Evolutionary conservation across 1,140 invertebrate genomes (phyloP).

Genomic region (Eriocheir sinensis): DNA sequence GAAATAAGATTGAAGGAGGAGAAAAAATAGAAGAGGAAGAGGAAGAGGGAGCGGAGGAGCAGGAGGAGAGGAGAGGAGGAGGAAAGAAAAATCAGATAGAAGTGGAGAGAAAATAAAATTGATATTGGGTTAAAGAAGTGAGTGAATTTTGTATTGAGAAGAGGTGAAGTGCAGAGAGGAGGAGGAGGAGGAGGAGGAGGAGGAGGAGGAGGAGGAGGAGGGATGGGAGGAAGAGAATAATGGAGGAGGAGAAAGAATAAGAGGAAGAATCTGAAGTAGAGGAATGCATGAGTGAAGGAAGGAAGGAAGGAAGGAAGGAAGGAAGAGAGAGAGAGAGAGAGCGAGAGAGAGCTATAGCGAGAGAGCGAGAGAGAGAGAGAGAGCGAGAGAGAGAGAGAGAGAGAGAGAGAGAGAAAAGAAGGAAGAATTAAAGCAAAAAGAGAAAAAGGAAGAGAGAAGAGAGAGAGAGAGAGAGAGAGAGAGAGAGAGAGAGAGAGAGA

Average conservation of each 20-base stretch:
- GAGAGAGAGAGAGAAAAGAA: too few relatives aligned
- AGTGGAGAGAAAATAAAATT: neutral
- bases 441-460: neutral
- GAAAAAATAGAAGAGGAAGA: neutral
- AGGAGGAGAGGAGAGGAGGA: neutral
- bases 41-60: neutral
- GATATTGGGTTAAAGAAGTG: neutral
- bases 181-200: neutral
- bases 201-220: constrained; percentile 30
- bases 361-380: too few relatives aligned
- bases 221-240: neutral
- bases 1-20: too few relatives aligned
- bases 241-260: too few relatives aligned
- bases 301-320: too few relatives aligned
- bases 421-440: too few relatives aligned
- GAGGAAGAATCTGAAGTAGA: too few relatives aligned
- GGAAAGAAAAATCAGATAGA: neutral
- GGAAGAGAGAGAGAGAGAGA: too few relatives aligned
- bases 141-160: neutral
- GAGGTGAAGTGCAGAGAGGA: neutral
- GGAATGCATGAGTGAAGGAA: too few relatives aligned
- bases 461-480: neutral
- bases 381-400: too few relatives aligned
- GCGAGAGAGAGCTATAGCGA: too few relatives aligned
- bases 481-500: neutral